Conservation (phyloP, 1,140 invertebrate genomes). For the Paraescarpia echinospica region DNA sequence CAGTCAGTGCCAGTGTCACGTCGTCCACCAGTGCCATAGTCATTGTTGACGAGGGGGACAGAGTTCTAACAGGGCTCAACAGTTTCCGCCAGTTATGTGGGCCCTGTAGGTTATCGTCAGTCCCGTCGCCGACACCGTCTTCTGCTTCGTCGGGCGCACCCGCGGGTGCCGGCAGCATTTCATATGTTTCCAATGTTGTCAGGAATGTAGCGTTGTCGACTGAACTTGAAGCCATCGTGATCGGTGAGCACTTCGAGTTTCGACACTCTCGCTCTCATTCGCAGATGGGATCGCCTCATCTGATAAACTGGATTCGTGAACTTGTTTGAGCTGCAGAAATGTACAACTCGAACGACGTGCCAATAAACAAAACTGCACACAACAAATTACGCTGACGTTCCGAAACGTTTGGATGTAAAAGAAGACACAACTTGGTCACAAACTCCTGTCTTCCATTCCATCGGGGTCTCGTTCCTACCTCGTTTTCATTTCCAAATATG, state of each 20-base stretch:
- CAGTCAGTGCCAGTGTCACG: background rate
- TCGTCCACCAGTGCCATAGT: background rate
- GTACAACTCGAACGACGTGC: background rate
- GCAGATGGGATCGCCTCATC: background rate
- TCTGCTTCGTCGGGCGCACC: background rate
- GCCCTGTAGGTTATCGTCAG: constrained; percentile 10
- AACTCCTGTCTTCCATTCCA: background rate
- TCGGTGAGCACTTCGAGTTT: background rate
- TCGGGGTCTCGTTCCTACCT: background rate
- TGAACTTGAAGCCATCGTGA: background rate
- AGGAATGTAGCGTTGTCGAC: background rate
- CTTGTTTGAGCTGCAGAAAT: background rate
- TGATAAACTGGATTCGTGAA: background rate
- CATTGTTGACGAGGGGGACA: background rate
- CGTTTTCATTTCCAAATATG: background rate
- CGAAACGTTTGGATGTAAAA: background rate
- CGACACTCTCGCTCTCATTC: background rate
- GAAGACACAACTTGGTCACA: background rate
- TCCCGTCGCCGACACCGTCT: background rate
- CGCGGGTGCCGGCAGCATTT: background rate
- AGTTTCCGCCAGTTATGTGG: constrained; percentile 12
- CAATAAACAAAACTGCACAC: background rate
- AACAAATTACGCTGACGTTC: background rate
- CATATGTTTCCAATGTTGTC: background rate
- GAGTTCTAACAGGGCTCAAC: background rate